Percentiles rank a stretch among this genome's conserved stretches.
These are phyloP conservation scores for Flexamia atlantica DNA, from an alignment of 2,888 invertebrate species.

Conservation along the genomic window DNA sequence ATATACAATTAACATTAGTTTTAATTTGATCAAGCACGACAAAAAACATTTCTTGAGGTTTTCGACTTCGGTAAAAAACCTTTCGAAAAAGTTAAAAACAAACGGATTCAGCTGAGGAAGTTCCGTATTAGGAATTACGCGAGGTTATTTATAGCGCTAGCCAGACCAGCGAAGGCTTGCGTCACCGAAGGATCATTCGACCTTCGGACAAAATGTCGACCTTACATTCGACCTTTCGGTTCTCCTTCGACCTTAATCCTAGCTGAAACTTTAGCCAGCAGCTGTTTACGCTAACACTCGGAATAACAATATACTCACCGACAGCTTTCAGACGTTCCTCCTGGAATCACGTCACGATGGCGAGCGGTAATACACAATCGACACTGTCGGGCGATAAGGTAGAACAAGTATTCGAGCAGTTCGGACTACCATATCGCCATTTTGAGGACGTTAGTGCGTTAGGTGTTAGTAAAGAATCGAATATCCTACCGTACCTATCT, in stretches of 20 bases:
- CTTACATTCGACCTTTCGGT: neutral
- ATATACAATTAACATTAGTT: no score
- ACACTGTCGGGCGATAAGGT: neutral
- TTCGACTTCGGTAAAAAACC: no score
- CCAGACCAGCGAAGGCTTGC: neutral
- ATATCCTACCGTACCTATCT: neutral
- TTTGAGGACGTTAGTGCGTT: neutral
- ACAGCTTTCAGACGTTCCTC: neutral
- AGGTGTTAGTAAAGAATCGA: slow-evolving; percentile 9
- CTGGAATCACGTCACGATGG: neutral
- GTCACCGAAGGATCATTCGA: neutral
- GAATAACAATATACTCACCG: slow-evolving; percentile 4
- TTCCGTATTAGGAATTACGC: neutral
- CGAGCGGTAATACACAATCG: neutral
- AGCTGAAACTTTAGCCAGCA: neutral
- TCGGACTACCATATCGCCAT: neutral
- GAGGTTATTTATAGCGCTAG: neutral
- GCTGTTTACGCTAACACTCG: neutral
- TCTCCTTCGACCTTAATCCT: neutral
- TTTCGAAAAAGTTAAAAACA: no score
- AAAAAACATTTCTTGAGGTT: no score
- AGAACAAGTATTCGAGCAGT: neutral
- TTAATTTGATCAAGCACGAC: no score
- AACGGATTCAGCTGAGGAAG: no score
- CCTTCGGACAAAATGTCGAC: neutral